A percentile compares a stretch with the other conserved stretches of the same genome.
Conservation (phyloP, 2,797 vertebrate genomes). For the Molossus molossus region DNA sequence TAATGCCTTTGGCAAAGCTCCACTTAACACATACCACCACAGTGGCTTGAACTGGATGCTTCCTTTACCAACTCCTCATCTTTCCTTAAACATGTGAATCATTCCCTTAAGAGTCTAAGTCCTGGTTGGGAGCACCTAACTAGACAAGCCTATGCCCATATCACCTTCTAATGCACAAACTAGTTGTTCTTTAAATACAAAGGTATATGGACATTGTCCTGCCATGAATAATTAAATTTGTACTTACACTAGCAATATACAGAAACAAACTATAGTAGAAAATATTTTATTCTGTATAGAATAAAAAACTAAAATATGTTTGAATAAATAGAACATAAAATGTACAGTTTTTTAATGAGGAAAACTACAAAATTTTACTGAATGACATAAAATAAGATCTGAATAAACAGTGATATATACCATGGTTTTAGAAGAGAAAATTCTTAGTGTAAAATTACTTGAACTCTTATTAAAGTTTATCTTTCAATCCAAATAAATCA, state of each 20-base stretch:
- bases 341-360: background rate
- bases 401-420: background rate
- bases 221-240: background rate
- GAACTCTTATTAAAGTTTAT: background rate
- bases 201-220: background rate
- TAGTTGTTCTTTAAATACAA: background rate
- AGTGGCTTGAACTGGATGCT: background rate
- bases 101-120: background rate
- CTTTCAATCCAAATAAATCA: slow-evolving; percentile 41
- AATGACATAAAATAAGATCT: slow-evolving; percentile 18
- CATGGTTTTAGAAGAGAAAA: background rate
- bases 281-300: background rate
- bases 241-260: background rate
- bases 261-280: background rate
- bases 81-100: background rate
- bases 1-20: background rate
- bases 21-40: background rate
- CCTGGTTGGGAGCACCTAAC: background rate
- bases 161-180: background rate
- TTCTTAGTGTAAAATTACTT: background rate
- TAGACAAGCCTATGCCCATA: background rate
- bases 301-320: slow-evolving; percentile 29
- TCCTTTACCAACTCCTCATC: background rate
- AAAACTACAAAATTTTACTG: background rate
- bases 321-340: slow-evolving; percentile 29